phyloP scores from a whole-genome alignment of 2,888 invertebrate genomes.

The Lycocerus yunnanus region DNA sequence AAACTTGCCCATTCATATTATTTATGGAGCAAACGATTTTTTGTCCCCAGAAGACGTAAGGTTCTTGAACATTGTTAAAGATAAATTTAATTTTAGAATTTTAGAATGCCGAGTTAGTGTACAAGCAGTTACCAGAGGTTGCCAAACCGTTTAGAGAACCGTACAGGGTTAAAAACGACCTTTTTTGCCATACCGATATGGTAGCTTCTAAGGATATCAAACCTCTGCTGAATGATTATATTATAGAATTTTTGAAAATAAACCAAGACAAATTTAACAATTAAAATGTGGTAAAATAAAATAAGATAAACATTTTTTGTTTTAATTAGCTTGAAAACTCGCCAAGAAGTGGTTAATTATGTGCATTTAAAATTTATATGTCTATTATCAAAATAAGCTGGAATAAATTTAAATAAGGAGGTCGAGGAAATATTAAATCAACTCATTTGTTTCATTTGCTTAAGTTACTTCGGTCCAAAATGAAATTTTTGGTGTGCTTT shows the following conservation, averaged over 20 bases:
- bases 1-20: slow-evolving; percentile 62
- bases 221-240: slow-evolving; percentile 12
- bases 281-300: not conserved
- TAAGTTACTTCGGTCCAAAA: not conserved
- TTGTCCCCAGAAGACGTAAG: slow-evolving; percentile 61
- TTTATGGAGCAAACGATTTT: slow-evolving; percentile 68
- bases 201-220: slow-evolving; percentile 49
- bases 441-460: not conserved
- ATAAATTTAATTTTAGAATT: slow-evolving; percentile 29
- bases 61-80: not conserved
- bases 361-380: too few species aligned
- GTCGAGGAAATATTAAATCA: not conserved
- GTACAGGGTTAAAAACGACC: slow-evolving; percentile 25
- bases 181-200: slow-evolving; percentile 53
- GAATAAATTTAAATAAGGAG: not conserved
- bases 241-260: not conserved
- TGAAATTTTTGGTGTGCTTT: not conserved
- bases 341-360: too few species aligned
- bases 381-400: not conserved
- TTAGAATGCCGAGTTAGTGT: slow-evolving; percentile 51
- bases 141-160: slow-evolving; percentile 32
- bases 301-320: too few species aligned
- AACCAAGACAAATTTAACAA: not conserved
- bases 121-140: slow-evolving; percentile 45
- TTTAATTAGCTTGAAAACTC: too few species aligned